Evolutionary conservation across 1,140 invertebrate genomes (phyloP).

Genomic region (Drosophila setifemur): DNA sequence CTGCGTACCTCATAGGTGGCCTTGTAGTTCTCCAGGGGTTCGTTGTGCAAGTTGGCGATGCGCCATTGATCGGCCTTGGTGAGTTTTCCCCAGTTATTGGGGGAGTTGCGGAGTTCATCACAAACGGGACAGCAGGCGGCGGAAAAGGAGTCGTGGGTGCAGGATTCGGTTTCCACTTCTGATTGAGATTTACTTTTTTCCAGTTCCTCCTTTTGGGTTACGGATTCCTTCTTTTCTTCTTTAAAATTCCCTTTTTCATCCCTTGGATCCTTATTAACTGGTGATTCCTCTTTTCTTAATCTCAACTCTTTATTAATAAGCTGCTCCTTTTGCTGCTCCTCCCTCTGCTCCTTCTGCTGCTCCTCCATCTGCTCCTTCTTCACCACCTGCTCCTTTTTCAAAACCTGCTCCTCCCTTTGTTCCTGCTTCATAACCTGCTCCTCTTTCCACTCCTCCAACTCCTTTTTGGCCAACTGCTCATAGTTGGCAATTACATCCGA

Average conservation of each 20-base stretch:
- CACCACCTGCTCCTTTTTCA: background rate
- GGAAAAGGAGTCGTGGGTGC: constrained; percentile 1
- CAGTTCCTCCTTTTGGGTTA: background rate
- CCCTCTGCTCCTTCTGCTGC: background rate
- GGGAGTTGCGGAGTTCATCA: constrained; percentile 54
- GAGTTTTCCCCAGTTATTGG: constrained; percentile 61
- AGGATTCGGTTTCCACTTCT: background rate
- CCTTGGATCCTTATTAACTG: too few species aligned
- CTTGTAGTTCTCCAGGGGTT: constrained; percentile 66
- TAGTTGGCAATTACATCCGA: constrained; percentile 76
- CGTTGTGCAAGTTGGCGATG: constrained; percentile 60
- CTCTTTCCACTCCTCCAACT: constrained; percentile 27
- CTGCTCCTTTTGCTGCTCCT: background rate
- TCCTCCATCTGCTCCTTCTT: constrained; percentile 7
- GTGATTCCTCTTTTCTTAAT: background rate
- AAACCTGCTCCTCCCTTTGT: constrained; percentile 30
- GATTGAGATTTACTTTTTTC: background rate
- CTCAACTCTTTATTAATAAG: background rate
- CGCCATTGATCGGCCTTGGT: constrained; percentile 72
- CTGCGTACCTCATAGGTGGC: constrained; percentile 77
- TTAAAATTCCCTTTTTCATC: background rate
- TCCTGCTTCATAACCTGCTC: constrained; percentile 28
- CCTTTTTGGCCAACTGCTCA: constrained; percentile 60
- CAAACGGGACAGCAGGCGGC: constrained; percentile 52
- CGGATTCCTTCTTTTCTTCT: background rate